phyloP scores from a whole-genome alignment of 2,113 vertebrate genomes.

The Nothobranchius furzeri region DNA sequence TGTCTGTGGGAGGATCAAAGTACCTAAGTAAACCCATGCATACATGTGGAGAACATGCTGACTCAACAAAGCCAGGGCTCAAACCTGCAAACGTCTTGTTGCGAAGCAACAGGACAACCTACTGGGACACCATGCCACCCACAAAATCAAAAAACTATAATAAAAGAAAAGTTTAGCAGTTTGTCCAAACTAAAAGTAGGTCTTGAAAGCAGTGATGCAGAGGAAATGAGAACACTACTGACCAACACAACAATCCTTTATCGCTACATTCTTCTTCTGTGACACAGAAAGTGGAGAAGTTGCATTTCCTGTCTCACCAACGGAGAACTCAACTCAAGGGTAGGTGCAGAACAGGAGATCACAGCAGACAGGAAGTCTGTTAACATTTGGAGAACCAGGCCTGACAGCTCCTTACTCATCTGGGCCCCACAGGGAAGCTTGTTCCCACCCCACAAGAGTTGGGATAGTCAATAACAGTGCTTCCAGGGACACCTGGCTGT shows the following conservation, averaged over 20 bases:
- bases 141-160: no score
- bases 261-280: constrained; percentile 2
- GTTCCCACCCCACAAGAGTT: constrained; percentile 60
- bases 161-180: no score
- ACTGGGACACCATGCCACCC: no score
- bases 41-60: no score
- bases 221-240: neutral
- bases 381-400: constrained; percentile 65
- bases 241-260: neutral
- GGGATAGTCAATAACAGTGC: constrained; percentile 68
- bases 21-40: no score
- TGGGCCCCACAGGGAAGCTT: constrained; percentile 68
- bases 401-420: constrained; percentile 77
- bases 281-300: constrained; percentile 28
- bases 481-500: constrained; percentile 68
- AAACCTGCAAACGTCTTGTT: neutral
- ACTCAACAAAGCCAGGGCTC: no score
- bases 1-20: neutral
- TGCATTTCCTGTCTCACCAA: constrained; percentile 36
- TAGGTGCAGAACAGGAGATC: constrained; percentile 60
- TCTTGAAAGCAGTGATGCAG: neutral
- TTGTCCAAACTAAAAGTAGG: no score
- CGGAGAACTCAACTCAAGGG: constrained; percentile 63
- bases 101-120: neutral
- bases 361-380: constrained; percentile 70